Evolutionary conservation across 2,888 invertebrate species (phyloP), one percentile per base, ranked within the genome.

Genomic region (Andrena flavipes): DNA sequence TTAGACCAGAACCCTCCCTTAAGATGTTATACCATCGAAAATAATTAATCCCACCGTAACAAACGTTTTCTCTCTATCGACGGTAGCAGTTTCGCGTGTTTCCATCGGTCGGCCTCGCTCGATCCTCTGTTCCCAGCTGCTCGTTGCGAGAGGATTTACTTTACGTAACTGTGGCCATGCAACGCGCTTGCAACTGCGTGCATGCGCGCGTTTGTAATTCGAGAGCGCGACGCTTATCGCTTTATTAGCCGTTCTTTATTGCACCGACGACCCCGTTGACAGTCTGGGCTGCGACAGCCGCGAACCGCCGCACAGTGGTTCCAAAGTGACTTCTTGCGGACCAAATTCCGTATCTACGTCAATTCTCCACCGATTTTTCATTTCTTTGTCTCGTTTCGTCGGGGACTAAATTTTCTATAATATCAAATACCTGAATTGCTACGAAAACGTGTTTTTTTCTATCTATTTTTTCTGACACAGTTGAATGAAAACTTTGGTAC

Each of bases 191-290:
- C 79, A 68, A 73, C 67, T 60, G 72, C 62, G 51, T 78, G 80
- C 87, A 81, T 78, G 76, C 60, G 76, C 77, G 70, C 60, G 42
- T 54, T 56, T 71, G 82, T 80, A 87, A 84, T 82, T 82, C 86
- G 85, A 59, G 76, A 74, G 70, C 60, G 82, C 65, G 76, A 70
- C 72, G 76, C 82, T 81, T 85, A 82, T 89, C 85, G 85, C 80
- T 87, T 84, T 89, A 83, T 88, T 87, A 78, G 84, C 51, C 68
- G 67, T 76, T 80, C 76, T 88, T 88, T 86, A 86, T 88, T 77
- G 76, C 86, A 63, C 65, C 60, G 72, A 49, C 82, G 83, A 85
- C 76, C 76, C 76, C 65, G 76, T 67, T 76, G 79, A 74, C 78
- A 59, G 74, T 8, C 35, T 71, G 42, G 80, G 42, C 65, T n/a